phyloP scores from a whole-genome alignment of 2,888 invertebrate genomes.

The Plemyria rubiginata region DNA sequence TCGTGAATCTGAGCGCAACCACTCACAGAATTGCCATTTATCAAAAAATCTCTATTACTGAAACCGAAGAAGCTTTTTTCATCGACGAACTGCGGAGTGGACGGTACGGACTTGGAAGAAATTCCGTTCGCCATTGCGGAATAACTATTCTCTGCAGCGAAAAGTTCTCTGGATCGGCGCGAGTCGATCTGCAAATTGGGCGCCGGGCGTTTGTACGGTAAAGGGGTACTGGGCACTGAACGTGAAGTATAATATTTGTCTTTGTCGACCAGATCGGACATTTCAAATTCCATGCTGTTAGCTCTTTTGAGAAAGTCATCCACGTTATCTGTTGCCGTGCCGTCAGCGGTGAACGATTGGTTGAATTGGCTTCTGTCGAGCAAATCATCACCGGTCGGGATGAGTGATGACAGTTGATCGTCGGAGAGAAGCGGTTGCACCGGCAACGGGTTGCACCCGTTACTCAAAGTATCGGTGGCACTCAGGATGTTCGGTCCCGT shows the following conservation, averaged over 20 bases:
- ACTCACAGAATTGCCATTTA: slow-evolving; percentile 85
- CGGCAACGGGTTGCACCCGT: slow-evolving; percentile 71
- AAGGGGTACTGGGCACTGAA: slow-evolving; percentile 89
- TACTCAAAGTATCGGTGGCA: slow-evolving; percentile 64
- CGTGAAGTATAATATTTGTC: slow-evolving; percentile 84
- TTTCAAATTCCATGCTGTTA: slow-evolving; percentile 76
- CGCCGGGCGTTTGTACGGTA: slow-evolving; percentile 79
- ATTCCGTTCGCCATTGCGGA: slow-evolving; percentile 76
- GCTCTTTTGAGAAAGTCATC: slow-evolving; percentile 77
- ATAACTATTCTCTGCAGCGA: slow-evolving; percentile 62
- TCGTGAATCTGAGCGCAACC: slow-evolving; percentile 59
- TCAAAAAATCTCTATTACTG: slow-evolving; percentile 85
- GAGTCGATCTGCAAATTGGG: slow-evolving; percentile 72
- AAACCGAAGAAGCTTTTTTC: slow-evolving; percentile 84
- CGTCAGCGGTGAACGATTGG: slow-evolving; percentile 63
- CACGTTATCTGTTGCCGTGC: slow-evolving; percentile 63
- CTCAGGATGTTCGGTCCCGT: slow-evolving; percentile 62
- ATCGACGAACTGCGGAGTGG: slow-evolving; percentile 85
- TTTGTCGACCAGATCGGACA: slow-evolving; percentile 71
- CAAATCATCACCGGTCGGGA: slow-evolving; percentile 68
- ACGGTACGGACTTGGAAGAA: slow-evolving; percentile 90
- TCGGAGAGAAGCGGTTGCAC: slow-evolving; percentile 71
- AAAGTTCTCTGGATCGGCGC: slow-evolving; percentile 69
- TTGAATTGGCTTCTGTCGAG: slow-evolving; percentile 67
- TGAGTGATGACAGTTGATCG: slow-evolving; percentile 71